phyloP scores from a whole-genome alignment of 2,888 invertebrate species.

The Tinea trinotella region DNA sequence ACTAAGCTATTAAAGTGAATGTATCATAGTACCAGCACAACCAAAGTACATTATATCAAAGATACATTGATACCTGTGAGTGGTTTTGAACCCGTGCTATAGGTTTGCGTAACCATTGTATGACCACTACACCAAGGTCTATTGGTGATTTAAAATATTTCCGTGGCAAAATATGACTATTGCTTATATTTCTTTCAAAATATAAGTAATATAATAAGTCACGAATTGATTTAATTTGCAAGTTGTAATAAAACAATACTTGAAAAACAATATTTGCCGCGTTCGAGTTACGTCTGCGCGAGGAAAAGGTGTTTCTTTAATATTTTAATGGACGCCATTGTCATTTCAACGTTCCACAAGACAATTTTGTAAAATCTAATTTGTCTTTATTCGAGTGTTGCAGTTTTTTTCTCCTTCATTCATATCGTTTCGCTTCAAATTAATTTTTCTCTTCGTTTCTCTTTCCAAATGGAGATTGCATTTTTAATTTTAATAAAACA shows the following conservation, averaged over 20 bases:
- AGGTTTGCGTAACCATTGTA: too few species aligned
- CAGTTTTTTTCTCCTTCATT: background rate
- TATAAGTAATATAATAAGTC: too few species aligned
- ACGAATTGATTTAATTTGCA: too few species aligned
- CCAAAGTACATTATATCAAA: too few species aligned
- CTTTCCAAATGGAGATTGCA: background rate
- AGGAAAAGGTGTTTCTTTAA: constrained; percentile 5
- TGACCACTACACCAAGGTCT: too few species aligned
- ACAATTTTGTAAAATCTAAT: constrained; percentile 12
- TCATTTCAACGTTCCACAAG: background rate
- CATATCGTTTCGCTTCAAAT: background rate
- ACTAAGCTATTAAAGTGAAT: too few species aligned
- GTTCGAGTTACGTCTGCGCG: background rate
- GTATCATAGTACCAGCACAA: too few species aligned
- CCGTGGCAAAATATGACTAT: too few species aligned
- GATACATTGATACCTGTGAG: too few species aligned
- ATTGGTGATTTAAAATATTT: too few species aligned
- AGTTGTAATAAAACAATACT: background rate
- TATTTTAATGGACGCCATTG: constrained; percentile 15
- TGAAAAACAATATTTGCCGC: background rate
- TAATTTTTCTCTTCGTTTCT: background rate
- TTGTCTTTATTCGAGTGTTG: constrained; percentile 8
- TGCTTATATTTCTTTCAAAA: too few species aligned
- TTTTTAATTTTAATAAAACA: background rate
- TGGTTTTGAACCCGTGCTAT: too few species aligned